phyloP scores from a whole-genome alignment of 2,888 invertebrate species.

The Apotomis betuletana region DNA sequence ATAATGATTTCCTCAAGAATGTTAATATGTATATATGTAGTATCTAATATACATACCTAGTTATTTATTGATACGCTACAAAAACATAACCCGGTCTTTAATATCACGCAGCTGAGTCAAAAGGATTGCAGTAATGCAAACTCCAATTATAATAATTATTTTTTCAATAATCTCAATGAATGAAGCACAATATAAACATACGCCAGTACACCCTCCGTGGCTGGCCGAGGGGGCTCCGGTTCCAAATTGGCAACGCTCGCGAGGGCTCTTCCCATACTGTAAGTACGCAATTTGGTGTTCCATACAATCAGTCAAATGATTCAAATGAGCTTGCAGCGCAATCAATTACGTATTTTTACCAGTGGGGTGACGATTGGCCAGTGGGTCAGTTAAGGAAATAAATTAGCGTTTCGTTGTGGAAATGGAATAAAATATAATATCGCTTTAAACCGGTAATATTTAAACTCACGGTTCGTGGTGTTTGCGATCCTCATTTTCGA shows the following conservation, averaged over 20 bases:
- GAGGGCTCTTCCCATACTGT: conserved; percentile 79
- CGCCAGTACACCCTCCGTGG: conserved; percentile 51
- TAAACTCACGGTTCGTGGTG: too few relatives aligned
- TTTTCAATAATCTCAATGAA: conserved; percentile 63
- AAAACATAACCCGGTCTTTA: too few relatives aligned
- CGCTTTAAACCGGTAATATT: neutral
- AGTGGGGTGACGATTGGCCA: conserved; percentile 31
- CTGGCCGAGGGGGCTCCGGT: conserved; percentile 53
- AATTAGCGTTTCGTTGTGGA: conserved; percentile 8
- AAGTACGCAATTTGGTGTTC: conserved; percentile 79
- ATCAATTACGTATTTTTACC: conserved; percentile 78
- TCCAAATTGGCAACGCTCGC: conserved; percentile 77
- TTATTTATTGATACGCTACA: too few relatives aligned
- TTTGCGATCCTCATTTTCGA: too few relatives aligned
- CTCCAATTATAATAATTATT: conserved; percentile 40
- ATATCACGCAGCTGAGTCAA: too few relatives aligned
- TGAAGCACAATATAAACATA: conserved; percentile 70
- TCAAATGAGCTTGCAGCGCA: conserved; percentile 77
- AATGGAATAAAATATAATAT: neutral
- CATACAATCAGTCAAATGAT: conserved; percentile 81
- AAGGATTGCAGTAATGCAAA: neutral
- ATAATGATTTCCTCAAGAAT: too few relatives aligned
- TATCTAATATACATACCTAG: too few relatives aligned
- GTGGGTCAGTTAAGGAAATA: conserved; percentile 31
- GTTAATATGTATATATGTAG: too few relatives aligned